Evolutionary conservation across 2,113 vertebrate species (phyloP).

Genomic region (Empidonax traillii): DNA sequence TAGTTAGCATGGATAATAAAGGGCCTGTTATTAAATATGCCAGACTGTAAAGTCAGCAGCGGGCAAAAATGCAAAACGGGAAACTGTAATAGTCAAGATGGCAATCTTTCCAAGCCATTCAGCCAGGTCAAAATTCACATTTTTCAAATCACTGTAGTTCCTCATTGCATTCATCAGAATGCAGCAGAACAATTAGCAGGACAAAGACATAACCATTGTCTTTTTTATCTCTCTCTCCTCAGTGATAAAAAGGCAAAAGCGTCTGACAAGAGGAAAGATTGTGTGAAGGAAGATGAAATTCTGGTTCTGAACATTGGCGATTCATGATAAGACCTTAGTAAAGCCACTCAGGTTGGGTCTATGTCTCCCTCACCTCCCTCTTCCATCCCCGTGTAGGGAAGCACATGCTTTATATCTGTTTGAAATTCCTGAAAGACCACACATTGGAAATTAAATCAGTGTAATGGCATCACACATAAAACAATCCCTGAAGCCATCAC

Average conservation of each 20-base stretch:
- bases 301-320: neutral
- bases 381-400: neutral
- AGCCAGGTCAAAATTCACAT: neutral
- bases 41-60: neutral
- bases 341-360: neutral
- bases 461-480: neutral
- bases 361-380: neutral
- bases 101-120: neutral
- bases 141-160: neutral
- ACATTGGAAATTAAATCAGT: neutral
- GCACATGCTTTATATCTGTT: neutral
- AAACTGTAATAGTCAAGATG: neutral
- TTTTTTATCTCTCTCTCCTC: neutral
- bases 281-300: neutral
- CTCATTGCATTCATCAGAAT: neutral
- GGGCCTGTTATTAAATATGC: constrained; percentile 18
- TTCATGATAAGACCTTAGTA: neutral
- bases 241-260: neutral
- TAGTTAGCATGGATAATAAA: constrained; percentile 21
- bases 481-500: neutral
- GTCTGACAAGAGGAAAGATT: neutral
- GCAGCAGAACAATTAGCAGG: neutral
- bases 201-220: neutral
- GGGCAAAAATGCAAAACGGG: neutral
- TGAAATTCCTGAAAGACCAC: neutral